Percentiles rank a stretch among this genome's conserved stretches.
phyloP scores from a whole-genome alignment of 2,797 vertebrate species.

The Anableps anableps region DNA sequence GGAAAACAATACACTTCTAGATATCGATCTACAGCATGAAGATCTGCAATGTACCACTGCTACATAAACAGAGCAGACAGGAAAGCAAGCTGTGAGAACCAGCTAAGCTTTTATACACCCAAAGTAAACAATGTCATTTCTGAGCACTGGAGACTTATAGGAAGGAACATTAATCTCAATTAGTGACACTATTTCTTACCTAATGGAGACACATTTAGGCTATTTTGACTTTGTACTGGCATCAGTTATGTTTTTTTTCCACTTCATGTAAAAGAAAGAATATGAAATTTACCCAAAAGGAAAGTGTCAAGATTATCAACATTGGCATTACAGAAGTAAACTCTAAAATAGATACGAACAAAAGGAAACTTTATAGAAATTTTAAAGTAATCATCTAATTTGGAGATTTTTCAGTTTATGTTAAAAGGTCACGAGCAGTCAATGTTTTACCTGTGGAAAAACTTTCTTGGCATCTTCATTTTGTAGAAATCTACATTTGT shows the following conservation, averaged over 20 bases:
- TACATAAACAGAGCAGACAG: constrained; percentile 30
- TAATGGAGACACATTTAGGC: constrained; percentile 32
- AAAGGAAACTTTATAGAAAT: neutral
- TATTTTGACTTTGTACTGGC: constrained; percentile 20
- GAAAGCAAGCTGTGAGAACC: constrained; percentile 24
- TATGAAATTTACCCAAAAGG: neutral
- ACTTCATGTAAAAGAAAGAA: neutral
- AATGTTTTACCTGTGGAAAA: neutral
- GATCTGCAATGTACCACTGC: constrained; percentile 8
- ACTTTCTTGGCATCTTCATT: neutral
- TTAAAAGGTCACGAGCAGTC: neutral
- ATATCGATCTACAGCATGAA: constrained; percentile 13
- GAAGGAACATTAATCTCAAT: constrained; percentile 7
- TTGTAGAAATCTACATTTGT: neutral
- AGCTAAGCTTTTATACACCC: constrained; percentile 27
- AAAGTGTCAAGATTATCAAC: neutral
- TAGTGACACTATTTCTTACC: constrained; percentile 13
- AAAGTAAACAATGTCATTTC: constrained; percentile 45
- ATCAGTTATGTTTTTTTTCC: neutral
- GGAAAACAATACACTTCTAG: constrained; percentile 1
- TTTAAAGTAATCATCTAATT: neutral
- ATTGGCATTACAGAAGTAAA: neutral
- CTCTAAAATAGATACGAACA: neutral
- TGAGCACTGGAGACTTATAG: constrained; percentile 13
- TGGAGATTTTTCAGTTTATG: neutral